These are phyloP conservation scores for Chitala chitala DNA, from an alignment of 2,113 vertebrate species.

Conservation along the genomic window DNA sequence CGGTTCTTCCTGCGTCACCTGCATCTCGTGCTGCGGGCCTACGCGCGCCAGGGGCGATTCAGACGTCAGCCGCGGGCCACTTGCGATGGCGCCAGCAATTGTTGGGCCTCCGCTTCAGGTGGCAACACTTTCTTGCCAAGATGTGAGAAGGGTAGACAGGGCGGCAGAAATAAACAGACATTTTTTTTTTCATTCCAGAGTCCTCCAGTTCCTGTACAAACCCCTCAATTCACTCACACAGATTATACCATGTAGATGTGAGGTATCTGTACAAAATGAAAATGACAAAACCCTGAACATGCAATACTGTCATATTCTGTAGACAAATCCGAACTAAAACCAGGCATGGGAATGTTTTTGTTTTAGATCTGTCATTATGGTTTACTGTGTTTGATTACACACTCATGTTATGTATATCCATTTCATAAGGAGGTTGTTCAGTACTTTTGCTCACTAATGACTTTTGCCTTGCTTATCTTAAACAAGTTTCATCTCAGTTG, in stretches of 20 bases:
- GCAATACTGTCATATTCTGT: neutral
- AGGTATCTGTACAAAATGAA: constrained; percentile 25
- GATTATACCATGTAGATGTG: constrained; percentile 32
- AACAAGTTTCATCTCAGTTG: too few species aligned
- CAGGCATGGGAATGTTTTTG: too few species aligned
- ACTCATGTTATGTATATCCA: too few species aligned
- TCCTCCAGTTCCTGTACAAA: too few species aligned
- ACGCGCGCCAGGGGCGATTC: constrained; percentile 38
- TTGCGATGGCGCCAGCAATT: constrained; percentile 39
- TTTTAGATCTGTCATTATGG: too few species aligned
- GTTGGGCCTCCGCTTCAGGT: constrained; percentile 25
- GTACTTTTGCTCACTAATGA: too few species aligned
- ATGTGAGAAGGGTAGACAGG: constrained; percentile 40
- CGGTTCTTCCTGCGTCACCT: constrained; percentile 28
- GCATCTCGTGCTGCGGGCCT: neutral
- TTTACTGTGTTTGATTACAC: too few species aligned
- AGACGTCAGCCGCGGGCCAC: constrained; percentile 51
- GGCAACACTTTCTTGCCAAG: constrained; percentile 42
- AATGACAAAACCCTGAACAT: neutral
- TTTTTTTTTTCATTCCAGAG: constrained; percentile 53
- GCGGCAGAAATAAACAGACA: constrained; percentile 51
- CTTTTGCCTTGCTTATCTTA: too few species aligned
- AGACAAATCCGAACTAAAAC: too few species aligned
- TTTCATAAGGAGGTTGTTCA: too few species aligned
- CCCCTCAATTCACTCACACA: too few species aligned